A percentile compares a stretch with the other conserved stretches of the same genome.
phyloP scores from a whole-genome alignment of 2,797 vertebrate species.

The Parauchenoglanis ngamensis region DNA sequence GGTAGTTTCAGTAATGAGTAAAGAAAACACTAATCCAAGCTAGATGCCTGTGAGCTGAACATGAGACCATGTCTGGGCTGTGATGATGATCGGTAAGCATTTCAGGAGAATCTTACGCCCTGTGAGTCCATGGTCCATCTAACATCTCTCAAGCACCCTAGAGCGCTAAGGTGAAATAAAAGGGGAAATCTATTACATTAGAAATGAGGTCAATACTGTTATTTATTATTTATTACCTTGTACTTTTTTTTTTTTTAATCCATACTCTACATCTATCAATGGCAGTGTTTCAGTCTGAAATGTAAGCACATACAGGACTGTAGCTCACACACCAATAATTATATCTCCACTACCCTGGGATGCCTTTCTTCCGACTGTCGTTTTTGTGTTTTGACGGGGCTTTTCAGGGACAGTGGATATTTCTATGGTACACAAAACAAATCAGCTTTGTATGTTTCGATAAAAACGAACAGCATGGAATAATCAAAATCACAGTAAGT shows the following conservation, averaged over 20 bases:
- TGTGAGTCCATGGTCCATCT: conserved; percentile 22
- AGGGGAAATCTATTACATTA: conserved; percentile 15
- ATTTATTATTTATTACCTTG: conserved; percentile 31
- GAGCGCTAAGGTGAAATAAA: conserved; percentile 17
- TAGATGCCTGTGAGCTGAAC: conserved; percentile 65
- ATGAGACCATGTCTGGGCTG: conserved; percentile 61
- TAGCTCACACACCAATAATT: conserved; percentile 28
- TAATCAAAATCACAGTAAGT: conserved; percentile 61
- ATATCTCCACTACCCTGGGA: conserved; percentile 32
- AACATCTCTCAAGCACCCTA: conserved; percentile 30
- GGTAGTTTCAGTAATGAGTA: conserved; percentile 69
- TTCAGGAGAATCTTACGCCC: conserved; percentile 21
- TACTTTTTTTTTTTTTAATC: conserved; percentile 20
- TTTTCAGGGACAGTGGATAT: conserved; percentile 32
- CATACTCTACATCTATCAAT: conserved; percentile 44
- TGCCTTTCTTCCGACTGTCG: conserved; percentile 19
- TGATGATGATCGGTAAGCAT: conserved; percentile 22
- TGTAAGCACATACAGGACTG: conserved; percentile 45
- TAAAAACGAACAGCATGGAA: conserved; percentile 53
- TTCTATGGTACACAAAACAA: conserved; percentile 42
- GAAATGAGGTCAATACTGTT: conserved; percentile 43
- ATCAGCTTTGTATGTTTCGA: conserved; percentile 36
- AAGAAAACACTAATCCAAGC: conserved; percentile 61
- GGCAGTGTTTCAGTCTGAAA: conserved; percentile 53
- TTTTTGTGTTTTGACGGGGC: neutral